A percentile compares a stretch with the other conserved stretches of the same genome.
phyloP scores from a whole-genome alignment of 2,888 invertebrate genomes.

The Anorthoa munda region DNA sequence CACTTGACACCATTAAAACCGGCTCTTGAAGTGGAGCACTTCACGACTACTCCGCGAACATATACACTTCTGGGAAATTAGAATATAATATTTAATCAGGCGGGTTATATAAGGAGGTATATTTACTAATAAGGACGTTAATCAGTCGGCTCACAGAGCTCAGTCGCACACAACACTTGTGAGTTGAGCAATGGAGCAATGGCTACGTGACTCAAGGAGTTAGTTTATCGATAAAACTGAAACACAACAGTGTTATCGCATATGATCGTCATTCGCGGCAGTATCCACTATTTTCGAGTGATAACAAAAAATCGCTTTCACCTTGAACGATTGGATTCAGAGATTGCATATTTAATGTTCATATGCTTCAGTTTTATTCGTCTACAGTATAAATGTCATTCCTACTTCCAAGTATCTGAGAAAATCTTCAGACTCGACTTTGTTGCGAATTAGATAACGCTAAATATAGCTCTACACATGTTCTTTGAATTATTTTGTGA shows the following conservation, averaged over 20 bases:
- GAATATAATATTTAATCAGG: constrained; percentile 58
- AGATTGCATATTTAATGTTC: constrained; percentile 41
- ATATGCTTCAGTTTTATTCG: constrained; percentile 31
- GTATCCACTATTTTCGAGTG: constrained; percentile 80
- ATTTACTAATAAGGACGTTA: constrained; percentile 64
- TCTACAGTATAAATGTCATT: background rate
- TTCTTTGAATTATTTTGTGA: constrained; percentile 31
- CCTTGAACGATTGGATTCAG: constrained; percentile 78
- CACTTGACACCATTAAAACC: constrained; percentile 69
- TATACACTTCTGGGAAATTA: constrained; percentile 61
- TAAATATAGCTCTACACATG: constrained; percentile 15
- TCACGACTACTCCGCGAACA: constrained; percentile 50
- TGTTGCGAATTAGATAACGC: constrained; percentile 25
- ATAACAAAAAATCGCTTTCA: constrained; percentile 79
- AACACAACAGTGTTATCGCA: constrained; percentile 86
- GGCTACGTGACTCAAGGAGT: constrained; percentile 88
- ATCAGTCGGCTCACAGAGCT: constrained; percentile 55
- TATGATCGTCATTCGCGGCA: constrained; percentile 80
- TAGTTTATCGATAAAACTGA: constrained; percentile 82
- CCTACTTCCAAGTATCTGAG: constrained; percentile 11
- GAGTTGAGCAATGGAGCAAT: constrained; percentile 79
- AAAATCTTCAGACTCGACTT: background rate
- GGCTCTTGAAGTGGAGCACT: constrained; percentile 63
- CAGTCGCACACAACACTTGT: constrained; percentile 73
- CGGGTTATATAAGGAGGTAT: constrained; percentile 60